Base-by-base conservation (phyloP, 2,113 vertebrate species). In the Chroicocephalus ridibundus region DNA sequence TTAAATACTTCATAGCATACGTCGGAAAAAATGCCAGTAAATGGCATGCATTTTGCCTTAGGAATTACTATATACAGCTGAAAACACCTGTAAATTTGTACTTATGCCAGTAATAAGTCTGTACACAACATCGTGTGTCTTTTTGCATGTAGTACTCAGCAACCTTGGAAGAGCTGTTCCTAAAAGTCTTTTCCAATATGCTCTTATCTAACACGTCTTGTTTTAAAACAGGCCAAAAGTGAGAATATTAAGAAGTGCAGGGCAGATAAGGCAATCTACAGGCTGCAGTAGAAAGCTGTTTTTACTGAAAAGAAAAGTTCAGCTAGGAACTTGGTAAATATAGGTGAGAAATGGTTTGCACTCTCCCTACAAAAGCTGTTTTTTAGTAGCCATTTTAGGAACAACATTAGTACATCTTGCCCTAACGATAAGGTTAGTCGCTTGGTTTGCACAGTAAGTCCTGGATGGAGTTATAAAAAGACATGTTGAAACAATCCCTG, bases 81-180 rank as follows among this genome's bases (percentile, higher is more conserved):
- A 76, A 87, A 89, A 69, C 36, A 86, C 25, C 40, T 36, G 21
- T 55, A 38, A 11, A 27, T 57, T 90, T 90, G 46, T 78, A 74
- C 22, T 4, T 40, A 21, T 3, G 2, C 34, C 16, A 61, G 24
- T 52, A 83, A 66, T 57, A 60, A 51, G 26, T 64, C 47, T 84
- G 32, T 15, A 49, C 2, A 24, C 21, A 74, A 5, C 1, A 2
- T 46, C 29, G 31, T 0, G 0, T 49, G 44, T 74, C 40, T 86
- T 97, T 88, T 60, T 76, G n/a, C 46, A 11, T 5, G 1, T 32
- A 54, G 32, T 42, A 51, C 29, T 89, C 0, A 0, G 11, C 40
- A 78, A 31, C 15, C 14, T 68, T 78, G 52, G 70, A 86, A 60
- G 75, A 88, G 54, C 20, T 51, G 38, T 80, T 77, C 46, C 54